Evolutionary conservation across 1,140 invertebrate genomes (phyloP), one percentile per base, ranked within the genome.

Genomic region (Microplitis demolitor): DNA sequence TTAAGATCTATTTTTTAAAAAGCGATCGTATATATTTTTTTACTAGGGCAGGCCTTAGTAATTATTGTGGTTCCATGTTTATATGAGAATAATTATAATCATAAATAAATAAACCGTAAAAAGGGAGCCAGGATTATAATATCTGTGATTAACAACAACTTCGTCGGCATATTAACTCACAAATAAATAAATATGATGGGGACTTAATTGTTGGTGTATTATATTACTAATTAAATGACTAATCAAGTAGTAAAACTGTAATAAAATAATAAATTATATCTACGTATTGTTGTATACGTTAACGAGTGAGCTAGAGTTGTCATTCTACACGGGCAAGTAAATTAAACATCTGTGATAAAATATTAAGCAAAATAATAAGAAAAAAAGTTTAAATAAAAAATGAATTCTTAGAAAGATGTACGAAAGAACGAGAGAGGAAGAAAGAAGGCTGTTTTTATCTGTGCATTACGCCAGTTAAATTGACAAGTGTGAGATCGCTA

Each of bases 1-100:
- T 76, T 80, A 85, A 86, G 84, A 85, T 85, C 85, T 87, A 87
- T 86, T 86, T 87, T 87, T 86, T 87, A 86, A 86, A 83, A 85
- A 78, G 81, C 84, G 82, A 85, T 84, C 84, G 83, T 87, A 84
- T 86, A 87, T 45, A 11, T 86, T 86, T 86, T 87, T 86, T 77
- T 85, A 86, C 85, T 86, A 85, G 85, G 85, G 85, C 85, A 86
- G 85, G 85, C 85, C 85, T 87, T 85, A 87, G 85, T 83, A 66
- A 75, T 56, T 50, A 74, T 13, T 53, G 67, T 51, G 50, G 63
- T 66, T 71, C 60, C 61, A 61, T 54, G 50, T 35, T 39, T 54
- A 54, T 54, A 54, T 6, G n/a, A 54, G 39, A 11, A 45, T 45
- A 16, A 54, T 54, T 14, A 14, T 45, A 6, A 45, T 45, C 11